phyloP scores from a whole-genome alignment of 2,113 vertebrate species.

The Centropristis striata region DNA sequence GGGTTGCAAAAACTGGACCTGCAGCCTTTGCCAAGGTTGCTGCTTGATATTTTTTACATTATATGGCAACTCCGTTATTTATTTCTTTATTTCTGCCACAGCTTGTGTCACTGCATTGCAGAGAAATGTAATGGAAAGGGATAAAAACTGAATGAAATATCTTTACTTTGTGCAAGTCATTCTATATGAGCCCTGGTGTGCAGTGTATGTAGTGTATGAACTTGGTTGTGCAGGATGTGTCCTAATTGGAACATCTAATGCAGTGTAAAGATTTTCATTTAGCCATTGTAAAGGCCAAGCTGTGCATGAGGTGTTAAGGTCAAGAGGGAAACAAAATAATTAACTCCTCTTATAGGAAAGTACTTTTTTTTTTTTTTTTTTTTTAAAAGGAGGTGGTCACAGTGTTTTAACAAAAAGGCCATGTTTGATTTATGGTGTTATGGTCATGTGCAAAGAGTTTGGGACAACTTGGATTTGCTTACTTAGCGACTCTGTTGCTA shows the following conservation, averaged over 20 bases:
- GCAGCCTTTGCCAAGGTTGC: conserved; percentile 42
- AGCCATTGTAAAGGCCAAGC: background rate
- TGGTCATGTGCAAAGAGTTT: background rate
- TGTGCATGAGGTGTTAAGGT: background rate
- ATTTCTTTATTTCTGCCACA: conserved; percentile 52
- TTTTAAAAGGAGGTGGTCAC: too few species aligned
- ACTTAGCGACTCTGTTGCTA: too few species aligned
- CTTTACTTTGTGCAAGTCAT: conserved; percentile 12
- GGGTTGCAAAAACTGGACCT: conserved; percentile 42
- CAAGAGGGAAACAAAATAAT: background rate
- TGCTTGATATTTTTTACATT: conserved; percentile 42
- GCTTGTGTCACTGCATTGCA: conserved; percentile 34
- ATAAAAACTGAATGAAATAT: conserved; percentile 25
- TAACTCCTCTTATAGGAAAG: background rate
- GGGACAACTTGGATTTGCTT: too few species aligned
- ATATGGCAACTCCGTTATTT: conserved; percentile 28
- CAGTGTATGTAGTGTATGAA: background rate
- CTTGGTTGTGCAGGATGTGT: background rate
- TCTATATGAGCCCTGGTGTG: background rate
- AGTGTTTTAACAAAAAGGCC: background rate
- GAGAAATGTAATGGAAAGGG: conserved; percentile 37
- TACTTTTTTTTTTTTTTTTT: background rate
- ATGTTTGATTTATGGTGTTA: background rate
- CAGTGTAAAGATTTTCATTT: background rate
- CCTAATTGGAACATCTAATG: conserved; percentile 6